Evolutionary conservation across 2,797 vertebrate genomes (phyloP).

Genomic region (Urophycis tenuis): DNA sequence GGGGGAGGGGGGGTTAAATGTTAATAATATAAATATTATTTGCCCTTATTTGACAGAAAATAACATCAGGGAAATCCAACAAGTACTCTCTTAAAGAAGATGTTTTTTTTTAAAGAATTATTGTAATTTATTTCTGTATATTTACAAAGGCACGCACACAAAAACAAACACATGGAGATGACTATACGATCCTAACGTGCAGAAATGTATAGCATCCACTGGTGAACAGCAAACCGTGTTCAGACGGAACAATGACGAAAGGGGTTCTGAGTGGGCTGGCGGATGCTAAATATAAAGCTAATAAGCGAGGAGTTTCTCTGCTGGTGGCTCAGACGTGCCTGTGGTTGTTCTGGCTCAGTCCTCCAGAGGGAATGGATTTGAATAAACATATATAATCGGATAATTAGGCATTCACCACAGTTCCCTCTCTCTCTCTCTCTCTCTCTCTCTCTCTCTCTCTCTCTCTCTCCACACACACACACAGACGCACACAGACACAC

Average conservation of each 20-base stretch:
- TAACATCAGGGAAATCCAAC: background rate
- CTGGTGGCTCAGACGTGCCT: conserved; percentile 28
- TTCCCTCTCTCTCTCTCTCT: background rate
- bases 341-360: conserved; percentile 38
- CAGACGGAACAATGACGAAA: background rate
- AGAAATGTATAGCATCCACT: background rate
- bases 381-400: conserved; percentile 76
- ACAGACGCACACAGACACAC: background rate
- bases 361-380: conserved; percentile 67
- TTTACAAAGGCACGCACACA: too few species aligned
- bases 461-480: background rate
- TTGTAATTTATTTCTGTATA: too few species aligned
- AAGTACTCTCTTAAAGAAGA: too few species aligned
- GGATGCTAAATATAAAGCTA: conserved; percentile 45
- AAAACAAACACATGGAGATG: too few species aligned
- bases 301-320: conserved; percentile 26
- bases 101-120: too few species aligned
- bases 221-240: background rate
- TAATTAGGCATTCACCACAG: conserved; percentile 66
- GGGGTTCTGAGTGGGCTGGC: conserved; percentile 49
- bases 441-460: background rate
- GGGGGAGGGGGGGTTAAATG: background rate
- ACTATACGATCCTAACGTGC: too few species aligned
- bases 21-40: conserved; percentile 20
- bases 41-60: conserved; percentile 12